These are phyloP conservation scores for Lathronympha strigana DNA, from an alignment of 2,888 invertebrate genomes.

Conservation along the genomic window DNA sequence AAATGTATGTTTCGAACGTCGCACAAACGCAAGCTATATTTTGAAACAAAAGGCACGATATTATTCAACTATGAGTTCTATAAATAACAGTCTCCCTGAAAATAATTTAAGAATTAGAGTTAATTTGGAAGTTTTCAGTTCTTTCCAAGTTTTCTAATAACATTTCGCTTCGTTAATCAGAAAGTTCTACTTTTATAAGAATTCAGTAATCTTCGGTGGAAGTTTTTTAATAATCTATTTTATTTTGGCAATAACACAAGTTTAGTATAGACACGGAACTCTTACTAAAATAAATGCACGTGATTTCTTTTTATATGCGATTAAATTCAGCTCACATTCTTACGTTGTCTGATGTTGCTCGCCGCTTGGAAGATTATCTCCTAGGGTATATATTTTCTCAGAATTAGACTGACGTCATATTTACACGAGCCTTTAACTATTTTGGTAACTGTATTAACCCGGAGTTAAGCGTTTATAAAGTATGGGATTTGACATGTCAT, in stretches of 20 bases:
- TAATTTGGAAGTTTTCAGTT: background rate
- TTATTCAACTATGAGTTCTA: background rate
- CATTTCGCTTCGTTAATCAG: background rate
- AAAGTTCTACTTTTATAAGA: background rate
- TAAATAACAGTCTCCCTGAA: background rate
- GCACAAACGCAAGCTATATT: no score
- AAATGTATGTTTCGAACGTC: no score
- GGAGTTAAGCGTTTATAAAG: no score
- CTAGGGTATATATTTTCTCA: background rate
- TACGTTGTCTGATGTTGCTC: background rate
- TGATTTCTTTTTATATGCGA: background rate
- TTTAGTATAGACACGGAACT: conserved; percentile 1
- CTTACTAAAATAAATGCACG: background rate
- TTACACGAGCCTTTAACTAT: no score
- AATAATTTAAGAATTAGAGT: background rate
- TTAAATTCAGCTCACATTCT: conserved; percentile 9
- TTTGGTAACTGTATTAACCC: no score
- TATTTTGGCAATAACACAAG: background rate
- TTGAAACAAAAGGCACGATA: no score
- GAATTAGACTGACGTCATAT: no score
- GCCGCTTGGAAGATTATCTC: background rate
- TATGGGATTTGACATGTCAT: no score
- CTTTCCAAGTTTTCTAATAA: background rate
- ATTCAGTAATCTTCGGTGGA: background rate
- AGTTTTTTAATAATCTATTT: background rate